A percentile compares a stretch with the other conserved stretches of the same genome.
Evolutionary conservation across 2,888 invertebrate species (phyloP).

Genomic region (Alcis repandata): DNA sequence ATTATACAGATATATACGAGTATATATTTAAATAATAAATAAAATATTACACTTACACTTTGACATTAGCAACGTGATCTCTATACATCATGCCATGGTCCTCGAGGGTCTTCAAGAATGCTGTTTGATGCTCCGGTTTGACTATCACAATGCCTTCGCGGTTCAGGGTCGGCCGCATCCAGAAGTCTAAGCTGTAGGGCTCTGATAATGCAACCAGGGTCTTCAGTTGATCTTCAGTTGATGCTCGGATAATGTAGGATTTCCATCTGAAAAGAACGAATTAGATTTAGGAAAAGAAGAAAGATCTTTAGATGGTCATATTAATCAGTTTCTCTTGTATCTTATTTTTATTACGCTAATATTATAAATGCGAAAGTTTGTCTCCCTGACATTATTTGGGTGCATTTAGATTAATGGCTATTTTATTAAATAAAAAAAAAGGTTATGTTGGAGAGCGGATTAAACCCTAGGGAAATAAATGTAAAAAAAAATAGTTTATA

Average conservation of each 20-base stretch:
- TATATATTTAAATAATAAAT: too few species aligned
- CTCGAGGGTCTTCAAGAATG: background rate
- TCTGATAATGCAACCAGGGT: background rate
- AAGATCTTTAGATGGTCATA: background rate
- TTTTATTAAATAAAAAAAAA: too few species aligned
- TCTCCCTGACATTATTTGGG: too few species aligned
- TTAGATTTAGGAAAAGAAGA: background rate
- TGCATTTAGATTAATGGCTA: too few species aligned
- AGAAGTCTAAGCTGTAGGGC: background rate
- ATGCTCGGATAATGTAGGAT: background rate
- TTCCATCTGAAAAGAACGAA: background rate
- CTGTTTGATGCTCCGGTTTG: background rate
- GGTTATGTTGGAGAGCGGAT: too few species aligned
- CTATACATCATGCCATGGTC: background rate
- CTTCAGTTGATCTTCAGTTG: too few species aligned
- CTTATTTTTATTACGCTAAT: too few species aligned
- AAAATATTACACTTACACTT: background rate
- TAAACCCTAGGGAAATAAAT: too few species aligned
- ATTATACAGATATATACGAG: too few species aligned
- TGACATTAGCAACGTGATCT: background rate
- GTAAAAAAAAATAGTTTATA: too few species aligned
- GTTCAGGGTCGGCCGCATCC: background rate
- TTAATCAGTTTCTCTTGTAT: too few species aligned
- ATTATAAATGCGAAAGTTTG: too few species aligned
- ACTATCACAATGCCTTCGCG: background rate